Percentiles rank a stretch among this genome's conserved stretches.
Conservation (phyloP, 2,113 vertebrate species). For the Aptenodytes patagonicus region DNA sequence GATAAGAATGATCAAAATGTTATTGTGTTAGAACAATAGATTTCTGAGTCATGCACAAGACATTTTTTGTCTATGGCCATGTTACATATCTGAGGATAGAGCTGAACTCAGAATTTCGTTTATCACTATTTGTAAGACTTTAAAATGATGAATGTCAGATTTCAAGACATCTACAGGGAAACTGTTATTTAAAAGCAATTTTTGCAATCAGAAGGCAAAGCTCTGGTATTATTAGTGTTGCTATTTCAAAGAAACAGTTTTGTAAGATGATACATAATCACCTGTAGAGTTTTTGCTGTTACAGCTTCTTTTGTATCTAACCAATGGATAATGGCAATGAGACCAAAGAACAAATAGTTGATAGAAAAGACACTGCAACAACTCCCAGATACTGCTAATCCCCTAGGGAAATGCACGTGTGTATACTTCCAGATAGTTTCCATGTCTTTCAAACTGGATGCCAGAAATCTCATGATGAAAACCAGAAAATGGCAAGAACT, state of each 20-base stretch:
- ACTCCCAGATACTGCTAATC: neutral
- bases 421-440: neutral
- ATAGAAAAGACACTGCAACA: neutral
- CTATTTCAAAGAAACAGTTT: neutral
- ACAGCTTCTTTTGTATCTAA: neutral
- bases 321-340: neutral
- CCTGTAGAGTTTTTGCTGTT: neutral
- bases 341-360: neutral
- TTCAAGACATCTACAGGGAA: neutral
- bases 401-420: neutral
- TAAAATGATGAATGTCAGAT: neutral
- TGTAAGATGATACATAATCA: neutral
- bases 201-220: neutral
- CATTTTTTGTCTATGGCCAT: neutral
- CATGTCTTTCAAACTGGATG: neutral
- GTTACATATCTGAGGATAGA: neutral
- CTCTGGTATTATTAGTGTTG: neutral
- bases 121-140: neutral
- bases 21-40: neutral
- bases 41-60: neutral
- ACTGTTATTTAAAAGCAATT: constrained; percentile 16
- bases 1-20: neutral
- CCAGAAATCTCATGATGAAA: neutral
- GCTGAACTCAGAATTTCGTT: neutral
- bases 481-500: neutral